These are phyloP conservation scores for Adineta ricciae DNA, from an alignment of 2,888 invertebrate genomes.

Conservation along the genomic window DNA sequence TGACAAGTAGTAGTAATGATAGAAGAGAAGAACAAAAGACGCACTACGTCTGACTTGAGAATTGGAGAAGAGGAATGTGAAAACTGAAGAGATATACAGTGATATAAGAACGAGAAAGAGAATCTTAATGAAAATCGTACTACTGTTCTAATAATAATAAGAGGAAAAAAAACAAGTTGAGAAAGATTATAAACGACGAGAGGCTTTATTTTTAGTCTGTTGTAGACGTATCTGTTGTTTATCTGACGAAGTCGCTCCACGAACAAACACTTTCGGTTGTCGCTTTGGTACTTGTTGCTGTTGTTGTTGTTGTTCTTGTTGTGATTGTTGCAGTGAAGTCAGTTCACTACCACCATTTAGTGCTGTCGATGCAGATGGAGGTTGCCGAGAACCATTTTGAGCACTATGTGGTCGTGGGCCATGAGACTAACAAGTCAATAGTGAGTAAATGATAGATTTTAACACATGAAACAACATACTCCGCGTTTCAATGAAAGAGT, in stretches of 20 bases:
- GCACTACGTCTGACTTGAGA: not conserved
- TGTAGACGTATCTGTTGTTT: not conserved
- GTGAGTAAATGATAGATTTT: not conserved
- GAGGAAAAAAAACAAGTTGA: not conserved
- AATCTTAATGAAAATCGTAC: not conserved
- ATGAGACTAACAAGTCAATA: not conserved
- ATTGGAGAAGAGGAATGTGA: not conserved
- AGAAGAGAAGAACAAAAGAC: not conserved
- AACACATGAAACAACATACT: not conserved
- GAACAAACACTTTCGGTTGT: not conserved
- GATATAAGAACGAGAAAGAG: not conserved
- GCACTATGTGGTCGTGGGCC: not conserved
- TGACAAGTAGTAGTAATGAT: not conserved
- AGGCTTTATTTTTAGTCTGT: not conserved
- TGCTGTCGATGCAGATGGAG: not conserved
- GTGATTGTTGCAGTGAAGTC: not conserved
- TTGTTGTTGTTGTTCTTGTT: not conserved
- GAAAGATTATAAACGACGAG: not conserved
- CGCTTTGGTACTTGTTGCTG: not conserved
- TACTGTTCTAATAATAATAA: not conserved
- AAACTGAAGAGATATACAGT: not conserved
- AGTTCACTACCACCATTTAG: not conserved
- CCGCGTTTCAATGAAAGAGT: not conserved
- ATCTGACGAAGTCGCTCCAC: not conserved
- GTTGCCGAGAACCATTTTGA: not conserved